Percentiles rank a stretch among this genome's conserved stretches.
Evolutionary conservation across 1,140 invertebrate genomes (phyloP).

Genomic region (Philopotamus ludificatus): DNA sequence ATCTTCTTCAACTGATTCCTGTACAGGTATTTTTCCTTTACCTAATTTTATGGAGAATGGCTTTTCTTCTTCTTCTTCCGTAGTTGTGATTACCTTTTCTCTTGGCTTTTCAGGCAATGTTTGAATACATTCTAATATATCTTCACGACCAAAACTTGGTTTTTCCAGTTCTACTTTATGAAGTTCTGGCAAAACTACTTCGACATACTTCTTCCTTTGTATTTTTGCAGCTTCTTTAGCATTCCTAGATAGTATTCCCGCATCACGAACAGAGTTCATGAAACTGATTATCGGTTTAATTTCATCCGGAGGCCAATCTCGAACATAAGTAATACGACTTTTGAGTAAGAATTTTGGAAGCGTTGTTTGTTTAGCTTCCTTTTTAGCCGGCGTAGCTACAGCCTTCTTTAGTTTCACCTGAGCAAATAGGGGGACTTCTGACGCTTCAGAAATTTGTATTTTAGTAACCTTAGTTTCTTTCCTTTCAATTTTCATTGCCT

Average conservation of each 20-base stretch:
- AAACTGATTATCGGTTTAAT: conserved; percentile 55
- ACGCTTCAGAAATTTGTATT: conserved; percentile 47
- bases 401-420: conserved; percentile 66
- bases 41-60: conserved; percentile 44
- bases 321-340: conserved; percentile 61
- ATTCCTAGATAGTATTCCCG: conserved; percentile 68
- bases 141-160: conserved; percentile 50
- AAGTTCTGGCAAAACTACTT: conserved; percentile 49
- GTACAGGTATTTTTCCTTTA: conserved; percentile 51
- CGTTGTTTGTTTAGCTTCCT: conserved; percentile 52
- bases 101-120: conserved; percentile 33
- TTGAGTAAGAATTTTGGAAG: conserved; percentile 67
- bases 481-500: conserved; percentile 49
- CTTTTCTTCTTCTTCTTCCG: conserved; percentile 39
- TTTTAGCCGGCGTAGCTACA: conserved; percentile 51
- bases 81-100: conserved; percentile 28
- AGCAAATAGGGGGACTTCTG: conserved; percentile 58
- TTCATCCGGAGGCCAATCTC: conserved; percentile 61
- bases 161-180: conserved; percentile 54
- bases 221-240: conserved; percentile 64
- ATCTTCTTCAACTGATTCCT: conserved; percentile 42
- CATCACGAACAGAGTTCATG: conserved; percentile 58
- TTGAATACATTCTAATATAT: conserved; percentile 45
- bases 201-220: conserved; percentile 56
- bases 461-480: conserved; percentile 48